Base-by-base conservation (phyloP, 2,113 vertebrate genomes). In the Camelus dromedarius region DNA sequence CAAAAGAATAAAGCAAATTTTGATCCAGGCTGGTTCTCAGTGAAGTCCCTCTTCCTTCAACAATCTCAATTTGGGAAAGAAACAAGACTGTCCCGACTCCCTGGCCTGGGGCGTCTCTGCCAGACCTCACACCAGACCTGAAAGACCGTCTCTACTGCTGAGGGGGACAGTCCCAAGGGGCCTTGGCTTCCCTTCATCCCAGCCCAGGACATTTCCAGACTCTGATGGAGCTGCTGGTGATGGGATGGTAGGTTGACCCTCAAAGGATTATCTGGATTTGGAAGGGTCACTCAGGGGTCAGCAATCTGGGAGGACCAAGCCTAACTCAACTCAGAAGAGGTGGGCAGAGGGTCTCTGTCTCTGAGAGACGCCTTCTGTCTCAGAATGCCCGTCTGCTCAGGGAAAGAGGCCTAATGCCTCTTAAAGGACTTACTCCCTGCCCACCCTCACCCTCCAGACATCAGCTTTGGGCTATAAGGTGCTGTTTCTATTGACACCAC, bases 281-380 rank as follows among this genome's bases (percentile, higher is more conserved):
- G 81, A 89, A 95, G 81, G 73, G 93, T 96, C 93, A 96, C 35
- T 48, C 69, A 32, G n/a, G 72, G 92, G 96, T 94, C 85, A 96
- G 77, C 62, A 58, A 69, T 88, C 94, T 77, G 81, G 54, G 70
- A 88, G 46, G 56, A 81, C 70, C 1, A 32, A 93, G 32, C 30
- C 89, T 92, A 92, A 84, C 60, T 97, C 84, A 67, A 46, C 19
- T 50, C 35, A 60, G 88, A 85, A 82, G 75, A 97, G 73, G 58
- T n/a, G 20, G 75, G 69, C 69, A 52, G 32, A 67, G 76, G 50
- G 19, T 73, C 73, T 79, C 82, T 5, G 2, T 38, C 42, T 92
- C 89, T n/a, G 7, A 52, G 73, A 64, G 77, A 64, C 18, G 32
- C 32, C n/a, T 87, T 92, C 75, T 60, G 24, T 54, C 95, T 93